Evolutionary conservation across 1,140 invertebrate genomes (phyloP), one percentile per base, ranked within the genome.

Genomic region (Linepithema humile): DNA sequence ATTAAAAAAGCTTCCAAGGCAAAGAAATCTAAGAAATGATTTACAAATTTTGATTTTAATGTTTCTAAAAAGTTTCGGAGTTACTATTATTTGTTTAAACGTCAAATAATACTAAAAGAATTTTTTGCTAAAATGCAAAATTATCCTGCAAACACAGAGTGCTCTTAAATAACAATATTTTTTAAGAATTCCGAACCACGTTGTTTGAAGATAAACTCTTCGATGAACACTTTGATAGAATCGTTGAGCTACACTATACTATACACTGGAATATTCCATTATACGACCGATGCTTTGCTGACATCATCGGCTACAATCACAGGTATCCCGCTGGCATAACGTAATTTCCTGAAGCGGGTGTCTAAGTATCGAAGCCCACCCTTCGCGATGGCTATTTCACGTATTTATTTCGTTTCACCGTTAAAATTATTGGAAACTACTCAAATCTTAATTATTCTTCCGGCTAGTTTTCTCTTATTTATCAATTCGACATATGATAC

Each of bases 341-440:
- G 84, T 29, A 83, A 87, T 87, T 87, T 86, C 45, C 50, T 32
- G 84, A 87, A 86, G 57, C 53, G 45, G 55, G 77, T 50, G 48
- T 57, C 29, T 74, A 83, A 45, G 78, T 86, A 77, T 86, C 84
- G 69, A 50, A 35, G 32, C 55, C 29, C 85, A 72, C 78, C 73
- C 85, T 62, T 73, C 29, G 60, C 73, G 29, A 75, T 70, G 50
- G 40, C 12, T 23, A 38, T 26, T n/a, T 9, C 38, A 65, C 23
- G 69, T 50, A 87, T 75, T 85, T 82, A 67, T 75, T 87, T 86
- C 45, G 62, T 67, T 85, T 67, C 62, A 55, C 70, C 23, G 70
- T 87, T 77, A 75, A 64, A 75, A 86, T 43, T 73, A 85, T 85
- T 67, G 72, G 43, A 60, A 40, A 20, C 57, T 69, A 35, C 38